Evolutionary conservation across 23 tunicate species (phyloP).

Genomic region (Oikopleura dioica): DNA sequence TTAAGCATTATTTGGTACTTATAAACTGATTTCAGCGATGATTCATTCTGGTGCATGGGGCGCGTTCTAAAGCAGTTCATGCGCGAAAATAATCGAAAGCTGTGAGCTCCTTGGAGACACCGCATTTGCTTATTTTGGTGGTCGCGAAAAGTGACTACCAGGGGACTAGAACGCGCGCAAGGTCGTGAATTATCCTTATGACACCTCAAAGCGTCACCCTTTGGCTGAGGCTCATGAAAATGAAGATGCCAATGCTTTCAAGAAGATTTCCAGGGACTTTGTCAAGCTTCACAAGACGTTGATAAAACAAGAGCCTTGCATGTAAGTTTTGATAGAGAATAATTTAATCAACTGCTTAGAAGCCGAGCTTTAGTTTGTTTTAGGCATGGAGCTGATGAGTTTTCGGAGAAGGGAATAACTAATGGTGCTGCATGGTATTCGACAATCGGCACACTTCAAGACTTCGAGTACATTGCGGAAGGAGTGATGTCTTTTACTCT

Average conservation of each 20-base stretch:
- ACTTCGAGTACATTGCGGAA: not conserved
- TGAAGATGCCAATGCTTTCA: not conserved
- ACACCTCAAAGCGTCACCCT: not conserved
- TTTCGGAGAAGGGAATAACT: not conserved
- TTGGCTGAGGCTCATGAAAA: not conserved
- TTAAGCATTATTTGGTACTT: too few relatives aligned
- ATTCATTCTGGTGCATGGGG: not conserved
- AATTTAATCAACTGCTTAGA: not conserved
- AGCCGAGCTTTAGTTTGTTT: not conserved
- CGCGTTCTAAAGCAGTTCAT: not conserved
- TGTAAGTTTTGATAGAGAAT: not conserved
- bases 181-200: constrained; percentile 6
- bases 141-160: not conserved
- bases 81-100: too few relatives aligned
- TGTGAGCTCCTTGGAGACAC: too few relatives aligned
- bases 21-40: too few relatives aligned
- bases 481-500: not conserved
- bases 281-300: not conserved
- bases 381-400: not conserved
- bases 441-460: not conserved
- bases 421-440: constrained; percentile 9
- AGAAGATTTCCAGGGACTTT: not conserved
- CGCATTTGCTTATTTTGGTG: too few relatives aligned
- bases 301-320: not conserved
- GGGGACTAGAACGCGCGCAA: too few relatives aligned